phyloP scores from a whole-genome alignment of 1,140 invertebrate genomes.

The Dinothrombium tinctorium region DNA sequence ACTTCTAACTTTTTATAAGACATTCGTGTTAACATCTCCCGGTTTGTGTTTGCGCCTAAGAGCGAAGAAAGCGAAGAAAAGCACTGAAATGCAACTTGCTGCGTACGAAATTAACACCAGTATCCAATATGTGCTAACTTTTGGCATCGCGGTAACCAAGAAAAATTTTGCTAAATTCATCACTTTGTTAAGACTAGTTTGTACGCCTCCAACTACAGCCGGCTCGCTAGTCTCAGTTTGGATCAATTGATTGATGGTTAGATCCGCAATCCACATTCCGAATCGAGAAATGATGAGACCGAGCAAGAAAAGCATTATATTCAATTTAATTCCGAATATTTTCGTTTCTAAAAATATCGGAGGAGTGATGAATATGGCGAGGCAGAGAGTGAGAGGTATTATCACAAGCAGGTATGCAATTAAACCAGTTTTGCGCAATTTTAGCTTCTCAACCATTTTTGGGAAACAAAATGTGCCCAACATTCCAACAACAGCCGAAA shows the following conservation, averaged over 20 bases:
- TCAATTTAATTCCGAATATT: background rate
- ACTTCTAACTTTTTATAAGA: too few species aligned
- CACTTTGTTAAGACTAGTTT: background rate
- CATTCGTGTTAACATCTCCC: too few species aligned
- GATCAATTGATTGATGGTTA: slow-evolving; percentile 33
- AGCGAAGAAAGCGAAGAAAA: too few species aligned
- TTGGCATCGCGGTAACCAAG: background rate
- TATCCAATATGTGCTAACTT: background rate
- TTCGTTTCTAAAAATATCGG: background rate
- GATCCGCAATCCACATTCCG: slow-evolving; percentile 31
- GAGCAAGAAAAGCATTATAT: background rate
- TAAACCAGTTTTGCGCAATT: background rate
- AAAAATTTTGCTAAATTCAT: background rate
- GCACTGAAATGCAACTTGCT: too few species aligned
- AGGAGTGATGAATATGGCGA: background rate
- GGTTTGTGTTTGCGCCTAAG: too few species aligned
- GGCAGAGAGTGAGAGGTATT: background rate
- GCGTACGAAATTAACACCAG: slow-evolving; percentile 1
- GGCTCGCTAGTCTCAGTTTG: slow-evolving; percentile 18
- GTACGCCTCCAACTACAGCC: background rate
- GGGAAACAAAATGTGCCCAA: slow-evolving; percentile 1
- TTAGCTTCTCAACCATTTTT: background rate
- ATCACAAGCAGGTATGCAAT: background rate
- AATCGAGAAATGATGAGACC: slow-evolving; percentile 7
- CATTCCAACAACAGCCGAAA: background rate